A percentile compares a stretch with the other conserved stretches of the same genome.
Evolutionary conservation across 2,888 invertebrate genomes (phyloP).

Genomic region (Acleris laterana): DNA sequence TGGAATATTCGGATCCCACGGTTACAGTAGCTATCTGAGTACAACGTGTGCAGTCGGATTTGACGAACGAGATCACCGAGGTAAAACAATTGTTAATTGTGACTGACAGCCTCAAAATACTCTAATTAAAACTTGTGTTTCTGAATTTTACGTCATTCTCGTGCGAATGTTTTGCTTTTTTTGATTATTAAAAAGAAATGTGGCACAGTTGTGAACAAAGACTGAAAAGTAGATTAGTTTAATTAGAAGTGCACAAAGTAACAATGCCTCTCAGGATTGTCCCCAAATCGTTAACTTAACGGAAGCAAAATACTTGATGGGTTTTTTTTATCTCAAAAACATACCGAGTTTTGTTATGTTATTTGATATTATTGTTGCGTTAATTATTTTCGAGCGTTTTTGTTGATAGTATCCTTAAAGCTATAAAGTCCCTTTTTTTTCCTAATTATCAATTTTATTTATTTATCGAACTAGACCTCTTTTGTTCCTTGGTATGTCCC

Average conservation of each 20-base stretch:
- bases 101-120: constrained; percentile 14
- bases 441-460: too few species aligned
- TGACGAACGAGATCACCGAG: constrained; percentile 49
- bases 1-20: constrained; percentile 73
- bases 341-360: too few species aligned
- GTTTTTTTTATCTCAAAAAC: too few species aligned
- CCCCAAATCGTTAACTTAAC: not conserved
- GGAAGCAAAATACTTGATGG: not conserved
- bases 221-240: constrained; percentile 2
- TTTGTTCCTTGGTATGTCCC: too few species aligned
- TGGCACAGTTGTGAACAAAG: not conserved
- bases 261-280: not conserved
- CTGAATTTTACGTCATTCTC: not conserved
- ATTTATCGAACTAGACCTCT: too few species aligned
- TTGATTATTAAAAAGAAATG: not conserved
- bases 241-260: constrained; percentile 6
- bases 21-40: constrained; percentile 66
- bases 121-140: constrained; percentile 8
- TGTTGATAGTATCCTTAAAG: too few species aligned
- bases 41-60: constrained; percentile 62
- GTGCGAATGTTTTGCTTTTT: constrained; percentile 17
- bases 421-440: too few species aligned
- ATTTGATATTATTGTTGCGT: too few species aligned
- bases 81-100: constrained; percentile 44
- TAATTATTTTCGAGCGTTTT: too few species aligned